Evolutionary conservation across 2,797 vertebrate species (phyloP).

Genomic region (Typhlichthys subterraneus): DNA sequence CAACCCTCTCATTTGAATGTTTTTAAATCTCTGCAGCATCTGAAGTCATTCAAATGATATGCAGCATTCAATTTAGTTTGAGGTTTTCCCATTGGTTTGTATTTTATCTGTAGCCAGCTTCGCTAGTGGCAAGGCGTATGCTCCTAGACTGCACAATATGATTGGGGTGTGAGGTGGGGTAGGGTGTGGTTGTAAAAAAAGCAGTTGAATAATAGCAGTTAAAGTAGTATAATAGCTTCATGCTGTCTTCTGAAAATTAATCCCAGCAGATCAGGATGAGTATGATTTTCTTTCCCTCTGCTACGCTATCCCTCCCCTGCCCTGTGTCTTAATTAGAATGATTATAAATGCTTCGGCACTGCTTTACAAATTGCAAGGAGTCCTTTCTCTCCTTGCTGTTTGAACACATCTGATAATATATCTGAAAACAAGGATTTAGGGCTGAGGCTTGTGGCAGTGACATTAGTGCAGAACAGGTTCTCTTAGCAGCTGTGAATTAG

Average conservation of each 20-base stretch:
- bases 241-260: constrained; percentile 25
- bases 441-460: constrained; percentile 29
- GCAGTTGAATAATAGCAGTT: constrained; percentile 28
- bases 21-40: constrained; percentile 68
- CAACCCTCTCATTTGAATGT: constrained; percentile 62
- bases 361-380: constrained; percentile 10
- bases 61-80: constrained; percentile 64
- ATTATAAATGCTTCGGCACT: constrained; percentile 26
- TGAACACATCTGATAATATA: not conserved
- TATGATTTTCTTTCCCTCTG: constrained; percentile 5
- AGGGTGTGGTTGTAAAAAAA: not conserved
- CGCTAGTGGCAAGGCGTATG: constrained; percentile 50
- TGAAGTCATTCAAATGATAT: constrained; percentile 57
- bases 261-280: constrained; percentile 16
- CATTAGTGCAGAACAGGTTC: constrained; percentile 39
- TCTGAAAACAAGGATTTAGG: constrained; percentile 2
- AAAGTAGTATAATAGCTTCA: constrained; percentile 11
- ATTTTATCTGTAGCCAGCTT: constrained; percentile 55
- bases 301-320: constrained; percentile 4
- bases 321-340: not conserved
- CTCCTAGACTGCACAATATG: constrained; percentile 33
- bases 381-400: constrained; percentile 6
- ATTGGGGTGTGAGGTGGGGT: constrained; percentile 13
- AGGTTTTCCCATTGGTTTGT: constrained; percentile 49
- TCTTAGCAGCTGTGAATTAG: constrained; percentile 67